A percentile compares a stretch with the other conserved stretches of the same genome.
These are phyloP conservation scores for Pimpla rufipes DNA, from an alignment of 2,888 invertebrate species.

Conservation along the genomic window DNA sequence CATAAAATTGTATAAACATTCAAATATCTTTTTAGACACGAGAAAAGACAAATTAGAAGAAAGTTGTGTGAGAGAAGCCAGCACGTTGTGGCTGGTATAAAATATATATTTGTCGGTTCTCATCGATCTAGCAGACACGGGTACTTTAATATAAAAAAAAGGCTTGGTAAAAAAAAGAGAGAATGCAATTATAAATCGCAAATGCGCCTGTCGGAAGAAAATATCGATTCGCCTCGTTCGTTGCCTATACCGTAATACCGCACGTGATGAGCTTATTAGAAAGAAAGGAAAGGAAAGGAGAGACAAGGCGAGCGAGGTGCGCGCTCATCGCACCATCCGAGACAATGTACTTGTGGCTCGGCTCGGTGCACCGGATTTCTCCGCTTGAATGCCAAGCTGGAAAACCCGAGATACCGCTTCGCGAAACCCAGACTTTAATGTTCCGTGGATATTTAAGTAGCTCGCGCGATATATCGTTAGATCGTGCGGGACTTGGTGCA, in stretches of 20 bases:
- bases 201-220: no score
- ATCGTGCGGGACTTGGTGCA: slow-evolving; percentile 30
- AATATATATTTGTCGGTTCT: no score
- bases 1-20: no score
- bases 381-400: slow-evolving; percentile 36
- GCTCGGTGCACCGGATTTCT: slow-evolving; percentile 33
- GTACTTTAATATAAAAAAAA: no score
- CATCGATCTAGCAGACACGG: no score
- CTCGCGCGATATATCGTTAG: slow-evolving; percentile 35
- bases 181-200: no score
- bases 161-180: no score
- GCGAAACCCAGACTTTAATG: slow-evolving; percentile 48
- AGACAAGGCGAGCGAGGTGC: not conserved
- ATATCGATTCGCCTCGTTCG: slow-evolving; percentile 2
- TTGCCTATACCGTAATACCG: slow-evolving; percentile 5
- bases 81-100: no score
- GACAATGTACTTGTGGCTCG: slow-evolving; percentile 35
- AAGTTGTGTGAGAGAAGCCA: no score
- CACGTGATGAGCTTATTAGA: slow-evolving; percentile 30
- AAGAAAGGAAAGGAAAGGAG: slow-evolving; percentile 45
- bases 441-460: slow-evolving; percentile 52
- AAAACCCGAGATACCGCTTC: slow-evolving; percentile 31
- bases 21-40: no score
- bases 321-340: slow-evolving; percentile 53
- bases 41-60: no score